These are phyloP conservation scores for Aptenodytes forsteri DNA, from an alignment of 2,113 vertebrate species.

Conservation along the genomic window DNA sequence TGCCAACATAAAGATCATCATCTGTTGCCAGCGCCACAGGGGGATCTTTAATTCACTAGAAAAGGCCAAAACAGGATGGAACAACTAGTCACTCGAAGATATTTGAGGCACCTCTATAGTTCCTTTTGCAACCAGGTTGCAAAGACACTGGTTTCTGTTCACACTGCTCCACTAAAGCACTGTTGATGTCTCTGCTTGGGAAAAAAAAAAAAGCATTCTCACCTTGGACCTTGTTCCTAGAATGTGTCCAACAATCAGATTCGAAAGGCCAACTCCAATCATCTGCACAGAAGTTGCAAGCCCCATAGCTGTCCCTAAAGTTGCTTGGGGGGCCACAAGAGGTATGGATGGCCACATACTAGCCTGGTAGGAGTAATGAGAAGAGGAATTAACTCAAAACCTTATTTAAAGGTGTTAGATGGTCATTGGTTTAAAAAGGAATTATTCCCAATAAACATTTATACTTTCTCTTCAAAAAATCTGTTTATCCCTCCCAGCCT, in stretches of 20 bases:
- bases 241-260: conserved; percentile 81
- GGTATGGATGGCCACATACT: conserved; percentile 86
- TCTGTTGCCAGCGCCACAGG: conserved; percentile 80
- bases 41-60: conserved; percentile 80
- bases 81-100: not conserved
- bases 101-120: not conserved
- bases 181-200: not conserved
- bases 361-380: conserved; percentile 51
- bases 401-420: not conserved
- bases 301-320: conserved; percentile 81
- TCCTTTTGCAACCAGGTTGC: not conserved
- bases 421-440: not conserved
- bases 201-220: not conserved
- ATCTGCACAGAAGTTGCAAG: conserved; percentile 83
- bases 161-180: not conserved
- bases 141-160: not conserved
- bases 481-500: not conserved
- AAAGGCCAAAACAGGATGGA: not conserved
- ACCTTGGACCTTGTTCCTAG: conserved; percentile 81
- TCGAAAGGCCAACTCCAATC: conserved; percentile 81
- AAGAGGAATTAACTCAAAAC: not conserved
- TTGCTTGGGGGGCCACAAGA: conserved; percentile 82
- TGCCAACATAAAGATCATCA: conserved; percentile 85
- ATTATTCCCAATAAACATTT: not conserved
- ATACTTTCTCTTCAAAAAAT: not conserved